Evolutionary conservation across 2,113 vertebrate species (phyloP).

Genomic region (Thunnus thynnus): DNA sequence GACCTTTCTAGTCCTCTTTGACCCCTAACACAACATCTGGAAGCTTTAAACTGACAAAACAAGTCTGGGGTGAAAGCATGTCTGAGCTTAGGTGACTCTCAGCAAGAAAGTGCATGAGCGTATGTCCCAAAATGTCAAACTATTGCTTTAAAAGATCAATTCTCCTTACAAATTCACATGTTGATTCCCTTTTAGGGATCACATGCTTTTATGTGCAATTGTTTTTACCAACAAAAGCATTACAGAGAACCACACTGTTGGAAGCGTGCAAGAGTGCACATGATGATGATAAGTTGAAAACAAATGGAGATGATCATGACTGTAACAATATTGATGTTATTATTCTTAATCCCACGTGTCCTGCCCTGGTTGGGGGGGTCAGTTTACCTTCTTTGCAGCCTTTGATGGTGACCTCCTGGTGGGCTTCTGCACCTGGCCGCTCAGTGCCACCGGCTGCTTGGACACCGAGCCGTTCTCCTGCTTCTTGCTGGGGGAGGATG

Average conservation of each 20-base stretch:
- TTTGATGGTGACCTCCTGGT: constrained; percentile 86
- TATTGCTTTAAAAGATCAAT: too few species aligned
- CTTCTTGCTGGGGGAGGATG: constrained; percentile 68
- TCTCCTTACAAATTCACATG: too few species aligned
- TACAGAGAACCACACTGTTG: too few species aligned
- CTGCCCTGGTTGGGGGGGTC: not conserved
- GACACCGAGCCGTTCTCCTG: constrained; percentile 87
- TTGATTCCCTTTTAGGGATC: too few species aligned
- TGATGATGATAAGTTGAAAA: not conserved
- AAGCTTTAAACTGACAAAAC: constrained; percentile 60
- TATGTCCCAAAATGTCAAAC: too few species aligned
- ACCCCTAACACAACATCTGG: constrained; percentile 59
- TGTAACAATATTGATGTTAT: not conserved
- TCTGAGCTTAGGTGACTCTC: constrained; percentile 11
- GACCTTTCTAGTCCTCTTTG: constrained; percentile 38
- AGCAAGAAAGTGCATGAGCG: not conserved
- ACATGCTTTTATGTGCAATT: too few species aligned
- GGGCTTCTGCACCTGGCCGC: constrained; percentile 78
- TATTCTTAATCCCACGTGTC: not conserved
- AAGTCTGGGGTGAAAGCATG: constrained; percentile 22
- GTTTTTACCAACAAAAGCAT: too few species aligned
- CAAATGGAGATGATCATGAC: not conserved
- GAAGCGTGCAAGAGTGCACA: too few species aligned
- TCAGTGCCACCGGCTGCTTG: constrained; percentile 81
- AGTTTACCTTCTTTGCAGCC: constrained; percentile 89